phyloP scores from a whole-genome alignment of 1,140 invertebrate species.

The Drosophila miranda region DNA sequence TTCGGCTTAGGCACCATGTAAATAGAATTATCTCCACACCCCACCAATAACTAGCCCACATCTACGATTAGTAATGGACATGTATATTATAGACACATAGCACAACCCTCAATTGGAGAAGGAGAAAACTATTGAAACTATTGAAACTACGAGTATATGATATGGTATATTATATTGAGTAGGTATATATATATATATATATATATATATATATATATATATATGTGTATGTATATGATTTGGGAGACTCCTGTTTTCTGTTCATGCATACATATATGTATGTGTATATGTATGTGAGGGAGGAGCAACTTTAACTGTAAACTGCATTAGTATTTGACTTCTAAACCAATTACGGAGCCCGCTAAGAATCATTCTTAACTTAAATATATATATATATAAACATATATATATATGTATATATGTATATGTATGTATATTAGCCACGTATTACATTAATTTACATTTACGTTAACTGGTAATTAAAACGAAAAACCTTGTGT shows the following conservation, averaged over 20 bases:
- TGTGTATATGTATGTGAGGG: constrained; percentile 18
- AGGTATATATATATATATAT: constrained; percentile 13
- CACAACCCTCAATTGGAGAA: constrained; percentile 23
- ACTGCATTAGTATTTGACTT: constrained; percentile 56
- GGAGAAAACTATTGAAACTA: constrained; percentile 24
- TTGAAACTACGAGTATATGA: too few species aligned
- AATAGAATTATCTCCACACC: constrained; percentile 36
- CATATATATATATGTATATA: constrained; percentile 17
- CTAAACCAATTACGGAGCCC: constrained; percentile 31
- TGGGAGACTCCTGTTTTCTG: constrained; percentile 15
- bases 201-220: constrained; percentile 3
- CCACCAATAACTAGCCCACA: constrained; percentile 41
- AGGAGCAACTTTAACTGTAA: constrained; percentile 41
- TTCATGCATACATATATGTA: constrained; percentile 26
- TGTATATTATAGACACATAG: constrained; percentile 41
- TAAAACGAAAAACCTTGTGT: constrained; percentile 47
- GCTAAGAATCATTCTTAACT: constrained; percentile 47
- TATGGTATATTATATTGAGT: too few species aligned
- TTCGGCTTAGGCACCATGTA: constrained; percentile 32
- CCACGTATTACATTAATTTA: constrained; percentile 40
- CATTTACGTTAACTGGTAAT: constrained; percentile 43
- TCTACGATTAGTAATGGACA: constrained; percentile 37
- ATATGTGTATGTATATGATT: constrained; percentile 25
- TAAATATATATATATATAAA: constrained; percentile 32
- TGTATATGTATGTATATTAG: constrained; percentile 36